Conservation (phyloP, 2,113 vertebrate genomes). For the Nesoenas mayeri region DNA sequence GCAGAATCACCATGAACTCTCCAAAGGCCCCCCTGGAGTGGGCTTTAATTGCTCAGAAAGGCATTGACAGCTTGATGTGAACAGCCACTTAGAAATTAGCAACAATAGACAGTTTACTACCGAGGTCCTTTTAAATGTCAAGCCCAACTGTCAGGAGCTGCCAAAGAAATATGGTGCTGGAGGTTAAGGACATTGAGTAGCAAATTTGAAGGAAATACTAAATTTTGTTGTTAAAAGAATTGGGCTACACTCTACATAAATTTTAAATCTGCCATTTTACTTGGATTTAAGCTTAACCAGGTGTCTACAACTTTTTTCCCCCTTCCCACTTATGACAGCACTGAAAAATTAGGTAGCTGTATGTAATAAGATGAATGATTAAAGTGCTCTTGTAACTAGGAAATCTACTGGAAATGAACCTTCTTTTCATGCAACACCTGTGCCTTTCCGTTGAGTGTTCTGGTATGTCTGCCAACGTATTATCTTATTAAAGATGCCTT, state of each 20-base stretch:
- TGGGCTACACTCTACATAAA: background rate
- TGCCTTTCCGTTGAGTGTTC: background rate
- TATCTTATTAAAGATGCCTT: background rate
- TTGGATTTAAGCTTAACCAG: background rate
- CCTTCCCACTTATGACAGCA: background rate
- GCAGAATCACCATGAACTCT: background rate
- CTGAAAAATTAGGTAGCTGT: background rate
- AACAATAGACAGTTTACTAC: background rate
- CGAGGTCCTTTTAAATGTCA: conserved; percentile 1
- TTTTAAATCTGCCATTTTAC: background rate
- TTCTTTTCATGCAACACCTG: background rate
- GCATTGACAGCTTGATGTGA: background rate
- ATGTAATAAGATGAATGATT: background rate
- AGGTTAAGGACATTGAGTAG: background rate
- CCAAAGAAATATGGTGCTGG: background rate
- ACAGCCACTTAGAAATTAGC: background rate
- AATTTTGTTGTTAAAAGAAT: background rate
- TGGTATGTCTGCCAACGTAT: background rate
- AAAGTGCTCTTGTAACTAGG: background rate
- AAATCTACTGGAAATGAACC: background rate
- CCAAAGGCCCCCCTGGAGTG: no score
- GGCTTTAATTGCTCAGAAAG: background rate
- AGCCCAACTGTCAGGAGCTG: background rate
- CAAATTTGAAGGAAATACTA: background rate
- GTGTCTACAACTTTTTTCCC: background rate